A percentile compares a stretch with the other conserved stretches of the same genome.
Evolutionary conservation across 1,140 invertebrate species (phyloP).

Genomic region (Plectrocnemia conspersa): DNA sequence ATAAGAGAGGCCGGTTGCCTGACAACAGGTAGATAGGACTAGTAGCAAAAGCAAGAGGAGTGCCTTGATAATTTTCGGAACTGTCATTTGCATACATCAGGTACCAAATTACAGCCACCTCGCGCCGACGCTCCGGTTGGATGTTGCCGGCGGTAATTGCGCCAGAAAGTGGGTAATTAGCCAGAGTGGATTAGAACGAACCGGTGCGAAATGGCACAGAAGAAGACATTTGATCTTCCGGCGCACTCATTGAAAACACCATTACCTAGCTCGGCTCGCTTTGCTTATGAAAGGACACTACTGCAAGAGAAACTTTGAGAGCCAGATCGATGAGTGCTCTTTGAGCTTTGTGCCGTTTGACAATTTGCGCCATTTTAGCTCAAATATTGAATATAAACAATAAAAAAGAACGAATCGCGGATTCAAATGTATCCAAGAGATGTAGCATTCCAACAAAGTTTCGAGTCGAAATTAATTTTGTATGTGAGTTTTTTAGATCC

Average conservation of each 20-base stretch:
- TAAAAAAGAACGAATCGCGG: background rate
- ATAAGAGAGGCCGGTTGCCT: conserved; percentile 12
- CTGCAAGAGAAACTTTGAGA: no score
- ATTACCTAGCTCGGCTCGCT: no score
- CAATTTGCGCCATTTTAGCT: no score
- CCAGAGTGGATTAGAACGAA: conserved; percentile 13
- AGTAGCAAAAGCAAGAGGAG: conserved; percentile 3
- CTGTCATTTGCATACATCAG: conserved; percentile 35
- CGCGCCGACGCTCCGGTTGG: background rate
- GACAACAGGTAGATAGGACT: conserved; percentile 23
- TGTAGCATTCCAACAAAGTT: no score
- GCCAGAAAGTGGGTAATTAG: conserved; percentile 20
- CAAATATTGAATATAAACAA: background rate
- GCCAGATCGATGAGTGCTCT: no score
- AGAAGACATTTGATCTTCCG: conserved; percentile 5
- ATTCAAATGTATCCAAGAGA: no score
- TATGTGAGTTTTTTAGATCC: no score
- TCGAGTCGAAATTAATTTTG: no score
- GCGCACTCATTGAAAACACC: background rate
- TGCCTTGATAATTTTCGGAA: conserved; percentile 25
- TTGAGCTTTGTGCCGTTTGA: no score
- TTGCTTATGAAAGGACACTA: no score
- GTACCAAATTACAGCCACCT: conserved; percentile 31
- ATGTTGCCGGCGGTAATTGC: conserved; percentile 17
- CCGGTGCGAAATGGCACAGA: conserved; percentile 6